phyloP scores from a whole-genome alignment of 2,113 vertebrate species.

The Canis aureus region DNA sequence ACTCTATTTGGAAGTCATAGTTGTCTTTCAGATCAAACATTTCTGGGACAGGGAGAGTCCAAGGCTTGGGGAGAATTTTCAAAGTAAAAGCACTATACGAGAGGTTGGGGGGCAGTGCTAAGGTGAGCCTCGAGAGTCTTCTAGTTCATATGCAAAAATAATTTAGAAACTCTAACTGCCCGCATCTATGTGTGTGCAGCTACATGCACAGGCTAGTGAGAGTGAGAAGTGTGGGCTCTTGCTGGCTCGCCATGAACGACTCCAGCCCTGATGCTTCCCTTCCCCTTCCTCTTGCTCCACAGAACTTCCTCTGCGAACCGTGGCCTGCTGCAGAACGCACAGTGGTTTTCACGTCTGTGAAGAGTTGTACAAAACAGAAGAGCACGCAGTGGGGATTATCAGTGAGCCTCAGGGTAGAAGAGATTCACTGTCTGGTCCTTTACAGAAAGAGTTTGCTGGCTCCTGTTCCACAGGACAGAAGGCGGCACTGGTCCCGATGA shows the following conservation, averaged over 20 bases:
- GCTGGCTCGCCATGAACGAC: background rate
- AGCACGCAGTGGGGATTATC: background rate
- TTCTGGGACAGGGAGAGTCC: slow-evolving; percentile 22
- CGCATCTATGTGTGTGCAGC: background rate
- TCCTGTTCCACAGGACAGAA: background rate
- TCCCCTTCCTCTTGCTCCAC: background rate
- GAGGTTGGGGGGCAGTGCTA: background rate
- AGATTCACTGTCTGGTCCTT: background rate
- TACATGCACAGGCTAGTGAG: background rate
- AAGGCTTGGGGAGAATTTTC: background rate
- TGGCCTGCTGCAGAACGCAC: background rate
- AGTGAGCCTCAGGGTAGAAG: background rate
- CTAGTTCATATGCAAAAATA: background rate
- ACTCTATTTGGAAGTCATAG: slow-evolving; percentile 59
- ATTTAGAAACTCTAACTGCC: background rate
- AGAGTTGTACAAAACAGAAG: background rate
- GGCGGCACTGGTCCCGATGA: background rate
- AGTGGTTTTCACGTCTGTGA: background rate
- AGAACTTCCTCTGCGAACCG: background rate
- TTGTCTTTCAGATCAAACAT: slow-evolving; percentile 5
- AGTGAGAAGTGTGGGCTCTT: background rate
- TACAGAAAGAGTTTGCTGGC: background rate
- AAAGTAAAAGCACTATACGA: background rate
- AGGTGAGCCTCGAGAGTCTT: background rate
- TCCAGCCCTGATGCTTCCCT: background rate